phyloP scores from a whole-genome alignment of 2,113 vertebrate genomes.

The Noturus placidus region DNA sequence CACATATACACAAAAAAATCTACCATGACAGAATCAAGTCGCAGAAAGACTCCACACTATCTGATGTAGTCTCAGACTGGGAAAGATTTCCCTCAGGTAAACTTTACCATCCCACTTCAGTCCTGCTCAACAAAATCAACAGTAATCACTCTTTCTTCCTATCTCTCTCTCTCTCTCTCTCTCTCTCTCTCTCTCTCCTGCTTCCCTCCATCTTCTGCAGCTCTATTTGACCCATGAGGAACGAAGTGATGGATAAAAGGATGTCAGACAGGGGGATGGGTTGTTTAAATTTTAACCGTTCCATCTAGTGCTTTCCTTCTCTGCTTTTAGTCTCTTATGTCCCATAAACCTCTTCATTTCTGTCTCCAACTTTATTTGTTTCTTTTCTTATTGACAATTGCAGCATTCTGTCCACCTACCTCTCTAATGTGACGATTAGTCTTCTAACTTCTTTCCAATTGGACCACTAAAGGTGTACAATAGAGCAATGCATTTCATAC shows the following conservation, averaged over 20 bases:
- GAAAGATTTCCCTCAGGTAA: slow-evolving; percentile 26
- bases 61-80: background rate
- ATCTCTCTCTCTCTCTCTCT: slow-evolving; percentile 17
- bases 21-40: slow-evolving; percentile 10
- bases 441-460: background rate
- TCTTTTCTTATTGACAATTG: slow-evolving; percentile 2
- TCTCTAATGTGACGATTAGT: slow-evolving; percentile 3
- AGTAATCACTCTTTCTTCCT: slow-evolving; percentile 16
- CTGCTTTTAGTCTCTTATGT: background rate
- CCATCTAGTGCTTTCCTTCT: slow-evolving; percentile 28
- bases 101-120: background rate
- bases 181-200: slow-evolving; percentile 13
- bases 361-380: background rate
- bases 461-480: background rate
- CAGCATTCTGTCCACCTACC: background rate
- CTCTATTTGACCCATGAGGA: slow-evolving; percentile 31
- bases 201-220: slow-evolving; percentile 29
- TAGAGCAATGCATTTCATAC: background rate
- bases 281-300: slow-evolving; percentile 47
- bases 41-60: background rate
- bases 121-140: slow-evolving; percentile 33
- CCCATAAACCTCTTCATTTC: slow-evolving; percentile 4
- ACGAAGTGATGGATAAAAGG: slow-evolving; percentile 25
- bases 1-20: background rate
- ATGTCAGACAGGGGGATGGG: slow-evolving; percentile 28